These are phyloP conservation scores for Neodiprion fabricii DNA, from an alignment of 1,140 invertebrate genomes.

Conservation along the genomic window DNA sequence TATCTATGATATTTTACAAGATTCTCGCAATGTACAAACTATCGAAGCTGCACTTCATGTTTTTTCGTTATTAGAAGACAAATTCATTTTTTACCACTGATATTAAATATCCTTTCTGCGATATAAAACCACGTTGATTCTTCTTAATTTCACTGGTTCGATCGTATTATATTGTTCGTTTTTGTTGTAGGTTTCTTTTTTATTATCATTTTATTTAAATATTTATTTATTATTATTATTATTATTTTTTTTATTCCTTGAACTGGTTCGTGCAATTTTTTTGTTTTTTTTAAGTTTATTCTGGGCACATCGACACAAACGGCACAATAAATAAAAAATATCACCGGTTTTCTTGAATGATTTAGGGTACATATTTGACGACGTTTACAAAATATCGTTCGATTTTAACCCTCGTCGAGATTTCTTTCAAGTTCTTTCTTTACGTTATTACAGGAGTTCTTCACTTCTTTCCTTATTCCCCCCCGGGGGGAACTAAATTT, in stretches of 20 bases:
- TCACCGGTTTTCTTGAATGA: neutral
- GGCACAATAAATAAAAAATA: slow-evolving; percentile 5
- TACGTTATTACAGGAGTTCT: no score
- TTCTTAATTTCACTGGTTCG: no score
- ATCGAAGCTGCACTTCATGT: no score
- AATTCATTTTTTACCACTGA: no score
- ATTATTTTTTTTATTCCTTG: neutral
- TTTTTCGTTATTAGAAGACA: no score
- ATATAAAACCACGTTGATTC: no score
- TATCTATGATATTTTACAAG: no score
- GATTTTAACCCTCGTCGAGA: neutral
- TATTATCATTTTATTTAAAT: neutral
- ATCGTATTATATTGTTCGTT: no score
- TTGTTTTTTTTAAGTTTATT: neutral
- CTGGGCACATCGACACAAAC: neutral
- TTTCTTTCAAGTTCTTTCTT: neutral
- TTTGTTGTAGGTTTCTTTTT: neutral
- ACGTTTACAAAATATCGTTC: neutral
- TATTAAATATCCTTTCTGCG: no score
- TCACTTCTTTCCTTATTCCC: no score
- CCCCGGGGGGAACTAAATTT: no score
- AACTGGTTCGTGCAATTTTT: slow-evolving; percentile 6
- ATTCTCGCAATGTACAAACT: no score
- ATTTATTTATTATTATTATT: neutral
- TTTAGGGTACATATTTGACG: neutral